phyloP scores from a whole-genome alignment of 2,888 invertebrate species.

The Imbricaverruca yamaguchii region DNA sequence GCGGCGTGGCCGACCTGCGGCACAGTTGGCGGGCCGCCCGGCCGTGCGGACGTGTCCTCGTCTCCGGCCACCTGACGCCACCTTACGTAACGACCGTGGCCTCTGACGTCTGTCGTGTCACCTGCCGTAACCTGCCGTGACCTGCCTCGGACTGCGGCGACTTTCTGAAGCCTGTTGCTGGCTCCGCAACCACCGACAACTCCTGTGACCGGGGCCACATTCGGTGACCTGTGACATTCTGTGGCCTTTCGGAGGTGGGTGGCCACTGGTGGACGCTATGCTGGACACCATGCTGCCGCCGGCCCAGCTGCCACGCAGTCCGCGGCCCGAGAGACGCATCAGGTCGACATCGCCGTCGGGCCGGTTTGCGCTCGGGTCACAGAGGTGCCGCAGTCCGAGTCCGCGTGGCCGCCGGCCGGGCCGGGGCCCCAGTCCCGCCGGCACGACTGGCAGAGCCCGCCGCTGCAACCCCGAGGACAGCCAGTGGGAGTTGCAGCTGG shows the following conservation, averaged over 20 bases:
- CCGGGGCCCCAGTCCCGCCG: not conserved
- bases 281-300: slow-evolving; percentile 18
- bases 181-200: not conserved
- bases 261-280: not conserved
- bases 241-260: no score
- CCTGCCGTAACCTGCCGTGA: not conserved
- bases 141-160: no score
- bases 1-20: not conserved
- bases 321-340: slow-evolving; percentile 7
- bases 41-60: no score
- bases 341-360: not conserved
- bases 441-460: not conserved
- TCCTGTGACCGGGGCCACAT: not conserved
- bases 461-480: not conserved
- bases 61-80: no score
- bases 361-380: not conserved
- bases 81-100: not conserved
- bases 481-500: not conserved
- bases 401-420: not conserved
- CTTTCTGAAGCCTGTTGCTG: no score
- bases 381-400: not conserved
- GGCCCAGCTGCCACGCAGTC: slow-evolving; percentile 8
- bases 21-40: not conserved
- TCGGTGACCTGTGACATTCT: not conserved
- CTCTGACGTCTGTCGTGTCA: not conserved